Conservation (phyloP, 1,140 invertebrate species). For the Atopsyche davidsoni region DNA sequence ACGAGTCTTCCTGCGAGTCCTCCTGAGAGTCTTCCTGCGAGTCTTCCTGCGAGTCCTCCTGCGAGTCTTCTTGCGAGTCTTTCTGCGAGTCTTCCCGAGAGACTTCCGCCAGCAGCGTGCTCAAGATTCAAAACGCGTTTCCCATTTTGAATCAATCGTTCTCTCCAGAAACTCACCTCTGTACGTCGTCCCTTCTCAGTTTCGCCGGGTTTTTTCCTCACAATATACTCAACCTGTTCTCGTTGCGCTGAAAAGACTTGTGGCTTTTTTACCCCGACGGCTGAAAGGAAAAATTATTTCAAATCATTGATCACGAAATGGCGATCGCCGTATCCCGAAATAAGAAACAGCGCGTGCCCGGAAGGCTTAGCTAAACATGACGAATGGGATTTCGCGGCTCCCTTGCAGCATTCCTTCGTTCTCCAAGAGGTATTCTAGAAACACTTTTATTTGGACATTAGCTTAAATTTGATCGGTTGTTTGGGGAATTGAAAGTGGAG, state of each 20-base stretch:
- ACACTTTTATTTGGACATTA: slow-evolving; percentile 26
- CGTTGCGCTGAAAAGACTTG: slow-evolving; percentile 18
- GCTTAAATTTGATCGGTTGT: slow-evolving; percentile 24
- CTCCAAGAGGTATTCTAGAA: slow-evolving; percentile 15
- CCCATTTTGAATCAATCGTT: slow-evolving; percentile 28
- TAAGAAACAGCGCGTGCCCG: slow-evolving; percentile 4
- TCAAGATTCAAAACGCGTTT: slow-evolving; percentile 21
- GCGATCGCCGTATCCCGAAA: not conserved
- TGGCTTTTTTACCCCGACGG: slow-evolving; percentile 17
- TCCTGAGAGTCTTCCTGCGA: too few species aligned
- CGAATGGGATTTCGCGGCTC: slow-evolving; percentile 16
- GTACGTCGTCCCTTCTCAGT: not conserved
- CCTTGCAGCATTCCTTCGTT: slow-evolving; percentile 12
- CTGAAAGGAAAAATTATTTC: slow-evolving; percentile 27
- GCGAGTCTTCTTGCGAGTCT: too few species aligned
- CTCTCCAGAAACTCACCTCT: slow-evolving; percentile 9
- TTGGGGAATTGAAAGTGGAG: slow-evolving; percentile 20
- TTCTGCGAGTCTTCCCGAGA: too few species aligned
- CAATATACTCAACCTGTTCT: slow-evolving; percentile 10
- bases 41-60: too few species aligned
- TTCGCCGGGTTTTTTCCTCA: not conserved
- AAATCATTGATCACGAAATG: slow-evolving; percentile 26
- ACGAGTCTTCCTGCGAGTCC: too few species aligned
- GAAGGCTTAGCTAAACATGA: slow-evolving; percentile 6
- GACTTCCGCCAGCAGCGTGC: not conserved